Evolutionary conservation across 2,888 invertebrate genomes (phyloP), one percentile per base, ranked within the genome.

Genomic region (Ischnus inquisitorius): DNA sequence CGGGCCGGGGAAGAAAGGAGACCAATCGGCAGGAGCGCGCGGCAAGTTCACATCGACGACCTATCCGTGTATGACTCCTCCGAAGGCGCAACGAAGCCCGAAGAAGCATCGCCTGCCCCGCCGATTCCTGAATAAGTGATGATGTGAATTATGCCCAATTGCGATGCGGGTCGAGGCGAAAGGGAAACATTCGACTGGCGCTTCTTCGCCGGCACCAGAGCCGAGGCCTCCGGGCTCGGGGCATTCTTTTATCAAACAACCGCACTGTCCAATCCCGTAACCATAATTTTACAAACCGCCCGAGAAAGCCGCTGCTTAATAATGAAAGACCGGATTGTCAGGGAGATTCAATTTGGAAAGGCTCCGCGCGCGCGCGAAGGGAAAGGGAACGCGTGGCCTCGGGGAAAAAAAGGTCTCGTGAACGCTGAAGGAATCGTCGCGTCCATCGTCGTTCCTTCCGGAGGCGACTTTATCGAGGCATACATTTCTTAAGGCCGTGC

Each of bases 201-300:
- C 28, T 67, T 39, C 10, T 64, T 68, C 22, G 57, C n/a, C n/a
- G n/a, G n/a, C n/a, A n/a, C n/a, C n/a, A 69, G 51, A 64, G 8
- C 67, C 74, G 16, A 57, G 54, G 46, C 48, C 79, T 34, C 25
- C 8, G 69, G n/a, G n/a, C n/a, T n/a, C n/a, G n/a, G n/a, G n/a
- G n/a, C 74, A 41, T 82, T 83, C 84, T 54, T 51, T 60, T 77
- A 41, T 71, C 86, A 80, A 80, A 83, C 76, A 62, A 62, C 74
- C 68, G 85, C 86, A 86, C 87, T 86, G 85, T 87, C 89, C 90
- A 90, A 91, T 91, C 89, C 88, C 89, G 88, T 89, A 91, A 92
- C 89, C 89, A 91, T 91, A 91, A 92, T 91, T 91, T 90, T 91
- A 88, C 89, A 91, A 92, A 91, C 89, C 90, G 90, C 88, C 89